Conservation (phyloP, 1,140 invertebrate genomes). For the Hylyphantes graminicola region DNA sequence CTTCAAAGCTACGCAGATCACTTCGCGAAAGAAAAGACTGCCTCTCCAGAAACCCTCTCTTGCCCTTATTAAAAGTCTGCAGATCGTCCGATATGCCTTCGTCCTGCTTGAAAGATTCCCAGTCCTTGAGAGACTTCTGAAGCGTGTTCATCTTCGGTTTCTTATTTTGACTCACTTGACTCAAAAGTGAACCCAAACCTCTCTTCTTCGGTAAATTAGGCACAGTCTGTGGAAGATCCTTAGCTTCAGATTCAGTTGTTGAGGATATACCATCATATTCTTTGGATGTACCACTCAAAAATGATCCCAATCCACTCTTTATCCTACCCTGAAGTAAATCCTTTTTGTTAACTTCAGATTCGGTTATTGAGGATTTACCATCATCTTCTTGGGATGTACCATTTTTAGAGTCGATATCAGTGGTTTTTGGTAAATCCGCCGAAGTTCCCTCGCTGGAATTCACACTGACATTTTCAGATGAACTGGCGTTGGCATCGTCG, state of each 20-base stretch:
- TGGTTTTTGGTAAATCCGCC: too few species aligned
- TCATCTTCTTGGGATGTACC: not conserved
- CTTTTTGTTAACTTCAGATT: not conserved
- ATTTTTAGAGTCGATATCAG: too few species aligned
- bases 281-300: not conserved
- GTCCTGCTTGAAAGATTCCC: slow-evolving; percentile 86
- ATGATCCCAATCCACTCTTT: not conserved
- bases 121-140: slow-evolving; percentile 92
- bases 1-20: slow-evolving; percentile 90
- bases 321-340: slow-evolving; percentile 4
- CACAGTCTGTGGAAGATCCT: not conserved
- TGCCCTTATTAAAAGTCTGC: slow-evolving; percentile 84
- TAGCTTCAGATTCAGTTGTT: not conserved
- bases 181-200: slow-evolving; percentile 9
- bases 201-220: not conserved
- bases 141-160: slow-evolving; percentile 61
- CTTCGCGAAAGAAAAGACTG: slow-evolving; percentile 89
- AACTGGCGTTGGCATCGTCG: not conserved
- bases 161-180: slow-evolving; percentile 47
- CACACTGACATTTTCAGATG: not conserved
- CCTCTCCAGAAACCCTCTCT: slow-evolving; percentile 87
- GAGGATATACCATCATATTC: not conserved
- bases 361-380: not conserved
- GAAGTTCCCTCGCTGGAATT: not conserved
- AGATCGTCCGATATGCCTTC: slow-evolving; percentile 90